Base-by-base conservation (phyloP, 2,888 invertebrate genomes). In the Synergus itoensis region DNA sequence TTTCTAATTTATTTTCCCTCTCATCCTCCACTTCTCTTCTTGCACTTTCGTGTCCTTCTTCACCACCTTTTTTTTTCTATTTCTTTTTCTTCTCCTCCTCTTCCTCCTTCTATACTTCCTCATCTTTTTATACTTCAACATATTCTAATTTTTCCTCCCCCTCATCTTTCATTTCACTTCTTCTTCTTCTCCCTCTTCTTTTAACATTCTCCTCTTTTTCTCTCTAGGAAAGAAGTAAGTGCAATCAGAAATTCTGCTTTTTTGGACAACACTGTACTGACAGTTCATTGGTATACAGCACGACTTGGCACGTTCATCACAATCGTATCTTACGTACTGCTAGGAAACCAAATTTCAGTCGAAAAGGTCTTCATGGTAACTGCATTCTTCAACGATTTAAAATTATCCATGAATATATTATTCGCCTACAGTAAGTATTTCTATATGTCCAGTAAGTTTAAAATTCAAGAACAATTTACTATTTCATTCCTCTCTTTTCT, bases 331-430 rank as follows among this genome's bases (percentile, higher is more conserved):
- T 95, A 94, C 87, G 94, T 96, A 64, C 92, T 95, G 1, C 92
- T 93, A 41, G 95, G 95, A 14, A 93, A 94, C 85, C 90, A 92
- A 1, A 94, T 97, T 83, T 94, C 94, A 0, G 95, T 96, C 1
- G 96, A 96, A 90, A 94, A 95, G 89, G 95, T 96, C 0, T 96
- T 96, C 90, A 94, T 96, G 64, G 93, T 96, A 45, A 95, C 96
- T 5, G 95, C 96, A 28, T 95, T 96, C 86, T 96, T 95, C 92
- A 96, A 96, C 87, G 95, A 96, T 60, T 93, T 96, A 53, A 94
- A 96, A 83, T 94, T 95, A 86, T 94, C 95, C 2, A 95, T 96
- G 94, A 96, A 95, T 57, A 93, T 96, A 41, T 96, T 95, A 88
- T 96, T 97, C 87, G 94, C 95, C 4, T 78, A 88, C 77, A 86